Conservation (phyloP, 2,113 vertebrate species). For the Platycercus adscitus region DNA sequence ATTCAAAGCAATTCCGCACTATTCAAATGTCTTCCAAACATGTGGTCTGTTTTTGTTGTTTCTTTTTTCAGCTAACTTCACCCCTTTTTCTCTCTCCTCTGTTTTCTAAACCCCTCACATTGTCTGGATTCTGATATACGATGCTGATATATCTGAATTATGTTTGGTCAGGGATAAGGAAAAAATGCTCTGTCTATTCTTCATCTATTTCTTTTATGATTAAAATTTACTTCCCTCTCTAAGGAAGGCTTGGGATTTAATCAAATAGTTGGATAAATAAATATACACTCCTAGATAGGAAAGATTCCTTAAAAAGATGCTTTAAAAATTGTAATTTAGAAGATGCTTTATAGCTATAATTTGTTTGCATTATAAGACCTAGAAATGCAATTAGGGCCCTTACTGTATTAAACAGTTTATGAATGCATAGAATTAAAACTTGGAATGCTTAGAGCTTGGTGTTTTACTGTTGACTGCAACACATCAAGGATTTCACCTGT, state of each 20-base stretch:
- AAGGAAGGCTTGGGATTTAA: not conserved
- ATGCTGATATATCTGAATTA: not conserved
- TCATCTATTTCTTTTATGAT: not conserved
- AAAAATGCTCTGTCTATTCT: not conserved
- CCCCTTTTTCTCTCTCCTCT: not conserved
- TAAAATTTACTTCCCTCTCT: not conserved
- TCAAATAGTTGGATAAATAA: not conserved
- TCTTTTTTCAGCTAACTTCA: not conserved
- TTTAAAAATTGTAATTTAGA: not conserved
- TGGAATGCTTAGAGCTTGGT: not conserved
- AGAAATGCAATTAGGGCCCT: not conserved
- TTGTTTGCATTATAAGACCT: not conserved
- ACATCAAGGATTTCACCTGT: not conserved
- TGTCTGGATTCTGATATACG: not conserved
- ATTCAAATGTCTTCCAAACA: slow-evolving; percentile 30
- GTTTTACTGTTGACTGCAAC: not conserved
- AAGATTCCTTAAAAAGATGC: not conserved
- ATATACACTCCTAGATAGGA: not conserved
- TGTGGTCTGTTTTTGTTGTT: not conserved
- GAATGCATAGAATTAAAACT: not conserved
- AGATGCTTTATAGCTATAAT: not conserved
- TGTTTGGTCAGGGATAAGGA: not conserved
- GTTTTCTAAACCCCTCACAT: not conserved
- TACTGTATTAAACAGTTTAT: not conserved
- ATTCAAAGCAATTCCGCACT: not conserved